phyloP scores from a whole-genome alignment of 1,140 invertebrate genomes.

The Drosophila aff. region DNA sequence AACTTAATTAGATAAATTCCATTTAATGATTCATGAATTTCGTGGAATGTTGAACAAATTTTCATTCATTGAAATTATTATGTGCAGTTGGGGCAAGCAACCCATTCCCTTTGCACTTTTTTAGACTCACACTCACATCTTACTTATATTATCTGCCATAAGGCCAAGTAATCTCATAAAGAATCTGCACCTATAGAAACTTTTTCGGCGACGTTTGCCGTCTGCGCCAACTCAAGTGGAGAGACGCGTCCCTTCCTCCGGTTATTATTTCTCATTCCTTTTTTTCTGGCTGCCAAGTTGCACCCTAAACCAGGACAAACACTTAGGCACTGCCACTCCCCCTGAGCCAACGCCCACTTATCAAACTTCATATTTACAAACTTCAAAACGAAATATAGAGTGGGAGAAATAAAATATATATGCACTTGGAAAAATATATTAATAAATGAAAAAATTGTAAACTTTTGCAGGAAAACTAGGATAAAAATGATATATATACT shows the following conservation, averaged over 20 bases:
- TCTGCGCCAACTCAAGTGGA: constrained; percentile 61
- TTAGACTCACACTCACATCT: neutral
- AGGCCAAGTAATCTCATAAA: constrained; percentile 59
- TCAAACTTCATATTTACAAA: constrained; percentile 81
- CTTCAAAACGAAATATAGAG: constrained; percentile 28
- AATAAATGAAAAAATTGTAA: neutral
- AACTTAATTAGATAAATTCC: constrained; percentile 48
- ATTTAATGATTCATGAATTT: constrained; percentile 43
- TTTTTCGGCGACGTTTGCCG: constrained; percentile 73
- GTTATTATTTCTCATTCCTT: neutral
- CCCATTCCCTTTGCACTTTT: constrained; percentile 18
- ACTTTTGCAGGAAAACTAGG: neutral
- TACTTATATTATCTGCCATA: neutral
- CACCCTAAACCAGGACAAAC: constrained; percentile 35
- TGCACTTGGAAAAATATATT: neutral
- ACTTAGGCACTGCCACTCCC: constrained; percentile 25
- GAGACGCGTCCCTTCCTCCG: neutral
- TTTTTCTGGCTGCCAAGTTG: neutral
- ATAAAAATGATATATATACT: neutral
- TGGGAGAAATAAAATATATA: constrained; percentile 12
- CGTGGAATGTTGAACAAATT: constrained; percentile 27
- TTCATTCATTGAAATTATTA: constrained; percentile 38
- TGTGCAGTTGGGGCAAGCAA: neutral
- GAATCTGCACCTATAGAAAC: constrained; percentile 64
- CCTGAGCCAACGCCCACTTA: constrained; percentile 60